Evolutionary conservation across 1,140 invertebrate species (phyloP), one percentile per base, ranked within the genome.

Genomic region (Carcinoscorpius rotundicauda): DNA sequence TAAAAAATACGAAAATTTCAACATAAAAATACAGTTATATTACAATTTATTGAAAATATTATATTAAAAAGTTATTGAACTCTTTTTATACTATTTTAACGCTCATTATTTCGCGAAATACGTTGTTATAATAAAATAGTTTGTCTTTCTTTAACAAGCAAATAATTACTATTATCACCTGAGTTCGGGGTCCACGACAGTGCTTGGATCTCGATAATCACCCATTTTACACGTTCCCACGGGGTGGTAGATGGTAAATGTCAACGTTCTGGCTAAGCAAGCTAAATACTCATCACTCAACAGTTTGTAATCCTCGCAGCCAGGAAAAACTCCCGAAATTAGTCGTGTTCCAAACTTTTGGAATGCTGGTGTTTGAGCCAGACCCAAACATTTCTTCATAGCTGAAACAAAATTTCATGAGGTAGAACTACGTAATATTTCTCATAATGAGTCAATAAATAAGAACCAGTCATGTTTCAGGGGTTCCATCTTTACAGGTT

Each of bases 171-270:
- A 29, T 29, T 29, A 29, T 66, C 65, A 73, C 72, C 77, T 81
- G 3, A 93, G 75, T 62, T 85, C 74, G 0, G 83, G 80, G 75
- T 88, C 83, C 0, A 93, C 89, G 0, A 93, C 88, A 1, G 88
- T 84, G 0, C 81, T 83, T 0, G 81, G 79, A 75, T 91, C 88
- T 1, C 70, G 73, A 1, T 67, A 48, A 0, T 85, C 83, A 0
- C 89, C 89, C 89, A 92, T 92, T 75, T 86, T 88, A 49, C 81
- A 84, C 0, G 87, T 79, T 0, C 84, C 80, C 5, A 83, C 77
- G 66, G 86, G 85, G 72, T 91, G 87, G 71, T 88, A 86, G 68
- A 87, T 79, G 0, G 89, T 91, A 56, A 83, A 83, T 0, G 89
- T 91, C 6, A 86, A 70, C 59, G 92, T 87, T 50, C 85, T 75